Evolutionary conservation across 2,113 vertebrate genomes (phyloP).

Genomic region (Uropsilus gracilis): DNA sequence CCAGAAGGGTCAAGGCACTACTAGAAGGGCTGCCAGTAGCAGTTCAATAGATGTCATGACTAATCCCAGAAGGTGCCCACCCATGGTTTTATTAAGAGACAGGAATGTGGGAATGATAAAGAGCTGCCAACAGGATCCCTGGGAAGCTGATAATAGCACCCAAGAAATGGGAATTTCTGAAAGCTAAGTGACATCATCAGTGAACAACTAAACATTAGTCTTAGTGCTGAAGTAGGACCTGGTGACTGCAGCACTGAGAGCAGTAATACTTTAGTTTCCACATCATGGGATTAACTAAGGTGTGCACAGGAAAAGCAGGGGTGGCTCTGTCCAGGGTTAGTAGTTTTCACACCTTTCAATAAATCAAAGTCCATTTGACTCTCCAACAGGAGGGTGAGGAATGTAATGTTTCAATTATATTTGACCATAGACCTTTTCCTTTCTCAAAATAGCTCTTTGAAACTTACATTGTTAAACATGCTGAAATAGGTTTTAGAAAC

Average conservation of each 20-base stretch:
- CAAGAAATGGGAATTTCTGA: not conserved
- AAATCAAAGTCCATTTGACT: not conserved
- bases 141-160: no score
- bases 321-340: not conserved
- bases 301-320: not conserved
- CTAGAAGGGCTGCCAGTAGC: not conserved
- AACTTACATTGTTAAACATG: not conserved
- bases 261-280: not conserved
- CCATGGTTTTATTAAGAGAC: not conserved
- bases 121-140: not conserved
- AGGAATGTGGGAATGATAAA: not conserved
- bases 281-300: fast-evolving
- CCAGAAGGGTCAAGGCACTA: fast-evolving
- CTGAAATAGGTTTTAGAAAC: not conserved
- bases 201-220: not conserved
- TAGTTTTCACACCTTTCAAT: not conserved
- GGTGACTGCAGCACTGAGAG: fast-evolving
- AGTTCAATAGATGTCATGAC: not conserved
- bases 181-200: not conserved
- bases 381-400: not conserved
- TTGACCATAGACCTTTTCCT: not conserved
- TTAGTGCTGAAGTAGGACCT: not conserved
- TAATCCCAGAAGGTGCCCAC: not conserved
- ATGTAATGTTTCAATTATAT: not conserved
- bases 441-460: not conserved